Evolutionary conservation across 2,113 vertebrate genomes (phyloP).

Genomic region (Aviceda subcristata): DNA sequence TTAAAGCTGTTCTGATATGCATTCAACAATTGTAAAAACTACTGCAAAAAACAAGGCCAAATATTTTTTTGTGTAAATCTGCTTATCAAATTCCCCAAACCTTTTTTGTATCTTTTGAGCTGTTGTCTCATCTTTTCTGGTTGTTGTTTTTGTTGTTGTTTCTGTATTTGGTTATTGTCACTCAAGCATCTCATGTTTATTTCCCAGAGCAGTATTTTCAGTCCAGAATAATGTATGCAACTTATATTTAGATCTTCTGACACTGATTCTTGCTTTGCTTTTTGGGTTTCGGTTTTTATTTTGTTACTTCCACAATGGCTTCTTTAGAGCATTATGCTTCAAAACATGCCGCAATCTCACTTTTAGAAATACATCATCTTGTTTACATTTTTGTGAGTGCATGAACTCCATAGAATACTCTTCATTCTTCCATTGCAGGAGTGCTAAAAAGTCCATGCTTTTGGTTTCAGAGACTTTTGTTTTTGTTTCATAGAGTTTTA

Average conservation of each 20-base stretch:
- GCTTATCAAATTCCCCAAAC: not conserved
- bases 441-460: not conserved
- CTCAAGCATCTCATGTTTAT: not conserved
- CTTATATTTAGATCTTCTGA: not conserved
- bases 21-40: not conserved
- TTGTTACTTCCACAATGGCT: not conserved
- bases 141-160: not conserved
- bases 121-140: not conserved
- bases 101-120: not conserved
- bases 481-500: not conserved
- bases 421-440: not conserved
- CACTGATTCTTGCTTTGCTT: not conserved
- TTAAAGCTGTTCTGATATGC: not conserved
- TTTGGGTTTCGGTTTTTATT: not conserved
- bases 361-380: not conserved
- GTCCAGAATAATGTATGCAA: not conserved
- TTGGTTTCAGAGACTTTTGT: not conserved
- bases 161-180: not conserved
- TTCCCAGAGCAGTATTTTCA: not conserved
- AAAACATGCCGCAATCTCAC: not conserved
- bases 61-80: not conserved
- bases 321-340: not conserved
- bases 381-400: not conserved
- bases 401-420: not conserved
- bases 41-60: not conserved